Base-by-base conservation (phyloP, 2,113 vertebrate genomes). In the Ictidomys tridecemlineatus region DNA sequence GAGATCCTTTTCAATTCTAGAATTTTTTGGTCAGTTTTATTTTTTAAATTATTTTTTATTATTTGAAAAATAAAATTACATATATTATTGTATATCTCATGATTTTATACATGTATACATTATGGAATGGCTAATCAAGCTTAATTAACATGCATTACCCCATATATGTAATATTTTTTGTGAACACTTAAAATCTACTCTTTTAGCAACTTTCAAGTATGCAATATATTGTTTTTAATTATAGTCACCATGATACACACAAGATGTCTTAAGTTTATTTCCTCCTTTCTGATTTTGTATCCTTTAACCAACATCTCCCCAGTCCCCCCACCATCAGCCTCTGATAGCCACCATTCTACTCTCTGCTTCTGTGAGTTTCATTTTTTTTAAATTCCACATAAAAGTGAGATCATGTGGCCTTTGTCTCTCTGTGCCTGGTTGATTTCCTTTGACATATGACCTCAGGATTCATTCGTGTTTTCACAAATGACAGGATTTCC, bases 1-100 rank as follows among this genome's bases (percentile, higher is more conserved):
- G n/a, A 89, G 32, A 42, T 82, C 17, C 34, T 91, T 88, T 85
- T 37, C 65, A 85, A 32, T 53, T 83, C n/a, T 69, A 94, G 83
- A 92, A 72, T 80, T 58, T 73, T 39, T 45, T 69, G 56, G 32
- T 53, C 11, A 80, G 34, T 80, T 80, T 79, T 22, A 48, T 85
- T 85, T 84, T 51, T 72, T 1, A 53, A 42, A 34, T 42, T 91
- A 76, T 53, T 42, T 58, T 58, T 22, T 42, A 22, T 67, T 78
- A 20, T 67, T 67, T 80, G 18, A 70, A 69, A 92, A 67, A 39
- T 91, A 28, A 85, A 85, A 70, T 53, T 69, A 9, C 56, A 42
- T n/a, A 65, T 39, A 67, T 77, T n/a, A 42, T 34, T n/a, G 5
- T 65, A 8, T 45, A 34, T 20, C 67, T 9, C 0, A 42, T 53